Percentiles rank a stretch among this genome's conserved stretches.
Evolutionary conservation across 2,113 vertebrate species (phyloP).

Genomic region (Microtus ochrogaster): DNA sequence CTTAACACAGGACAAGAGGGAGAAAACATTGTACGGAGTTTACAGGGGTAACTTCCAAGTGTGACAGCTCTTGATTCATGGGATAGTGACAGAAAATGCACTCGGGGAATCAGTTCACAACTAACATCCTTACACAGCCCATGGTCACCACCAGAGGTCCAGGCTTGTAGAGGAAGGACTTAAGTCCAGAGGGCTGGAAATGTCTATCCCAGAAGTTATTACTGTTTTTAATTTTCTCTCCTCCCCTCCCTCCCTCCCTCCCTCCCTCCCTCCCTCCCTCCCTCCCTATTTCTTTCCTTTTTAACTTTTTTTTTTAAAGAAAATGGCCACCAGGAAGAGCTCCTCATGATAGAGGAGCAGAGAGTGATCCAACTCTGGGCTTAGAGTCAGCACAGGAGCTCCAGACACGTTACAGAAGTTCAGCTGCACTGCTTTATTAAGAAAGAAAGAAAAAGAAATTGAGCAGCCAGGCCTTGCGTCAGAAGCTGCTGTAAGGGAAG

Average conservation of each 20-base stretch:
- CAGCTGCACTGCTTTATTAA: neutral
- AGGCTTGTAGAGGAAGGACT: neutral
- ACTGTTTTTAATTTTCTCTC: neutral
- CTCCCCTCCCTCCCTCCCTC: too few relatives aligned
- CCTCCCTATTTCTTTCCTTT: too few relatives aligned
- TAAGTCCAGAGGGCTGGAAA: neutral
- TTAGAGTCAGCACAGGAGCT: neutral
- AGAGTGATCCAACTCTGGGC: neutral
- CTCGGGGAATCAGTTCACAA: too few relatives aligned
- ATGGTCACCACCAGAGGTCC: neutral
- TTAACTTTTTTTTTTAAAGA: neutral
- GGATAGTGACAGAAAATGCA: neutral
- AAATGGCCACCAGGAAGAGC: neutral
- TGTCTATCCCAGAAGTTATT: neutral
- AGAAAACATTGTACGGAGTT: neutral
- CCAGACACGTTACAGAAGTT: neutral
- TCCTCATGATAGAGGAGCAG: neutral
- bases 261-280: too few relatives aligned
- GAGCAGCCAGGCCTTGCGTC: neutral
- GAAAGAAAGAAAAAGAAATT: neutral
- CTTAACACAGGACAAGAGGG: neutral
- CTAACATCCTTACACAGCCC: neutral
- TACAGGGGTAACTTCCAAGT: neutral
- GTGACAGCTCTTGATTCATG: neutral
- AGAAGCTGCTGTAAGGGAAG: neutral